Base-by-base conservation (phyloP, 2,888 invertebrate species). In the Allygus modestus region DNA sequence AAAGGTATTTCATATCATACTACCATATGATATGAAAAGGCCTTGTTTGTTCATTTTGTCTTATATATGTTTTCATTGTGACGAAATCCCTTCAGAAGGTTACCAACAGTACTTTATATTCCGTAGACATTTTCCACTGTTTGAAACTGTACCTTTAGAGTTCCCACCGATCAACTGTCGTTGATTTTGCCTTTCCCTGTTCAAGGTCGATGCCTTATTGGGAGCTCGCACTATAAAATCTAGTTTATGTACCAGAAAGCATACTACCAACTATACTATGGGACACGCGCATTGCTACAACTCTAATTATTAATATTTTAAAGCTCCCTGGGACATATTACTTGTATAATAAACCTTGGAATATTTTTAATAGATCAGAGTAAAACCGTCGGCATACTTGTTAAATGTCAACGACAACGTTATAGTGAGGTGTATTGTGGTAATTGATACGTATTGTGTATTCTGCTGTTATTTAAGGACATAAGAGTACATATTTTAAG, bases 151-250 rank as follows among this genome's bases (percentile, higher is more conserved):
- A 58, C 58, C 20, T 65, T 65, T 65, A 20, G 54, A 65, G 65
- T 65, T 65, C 31, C 65, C 65, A 31, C 31, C 26, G 31, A 28
- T 58, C 58, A 58, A 65, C 28, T 17, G 2, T 0, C 12, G 65
- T 31, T 65, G 65, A 65, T 65, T 65, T 65, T 65, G 15, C 65
- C 65, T 65, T 65, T 65, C 65, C 28, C 65, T 65, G 28, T 31
- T 65, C 65, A 65, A 65, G 65, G 65, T 31, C 28, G 15, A 65
- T 20, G 26, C 65, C 65, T 65, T 65, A 31, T 65, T 28, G 65
- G 65, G 65, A 65, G 65, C 65, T 65, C 65, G 65, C 65, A 65
- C 65, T 65, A 65, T 65, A 28, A 65, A 65, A 65, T 9, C 65
- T 65, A 65, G 65, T 65, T 65, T 65, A 65, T 65, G 31, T 65